phyloP scores from a whole-genome alignment of 1,140 invertebrate species.

The Meteorus sp. region DNA sequence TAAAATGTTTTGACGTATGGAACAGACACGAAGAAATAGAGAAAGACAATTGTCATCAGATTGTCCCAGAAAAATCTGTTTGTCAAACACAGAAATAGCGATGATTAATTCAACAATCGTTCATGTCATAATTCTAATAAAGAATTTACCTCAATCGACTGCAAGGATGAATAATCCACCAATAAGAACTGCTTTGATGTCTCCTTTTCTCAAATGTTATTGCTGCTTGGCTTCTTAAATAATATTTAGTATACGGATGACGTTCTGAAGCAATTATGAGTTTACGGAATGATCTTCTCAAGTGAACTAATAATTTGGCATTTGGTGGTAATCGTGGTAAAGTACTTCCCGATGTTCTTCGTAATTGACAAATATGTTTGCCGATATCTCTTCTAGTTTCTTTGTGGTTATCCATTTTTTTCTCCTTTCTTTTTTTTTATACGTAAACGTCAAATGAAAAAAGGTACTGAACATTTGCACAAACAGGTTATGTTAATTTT shows the following conservation, averaged over 20 bases:
- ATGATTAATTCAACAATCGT: not conserved
- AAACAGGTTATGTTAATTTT: no score
- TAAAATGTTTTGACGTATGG: slow-evolving; percentile 40
- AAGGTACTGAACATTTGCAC: no score
- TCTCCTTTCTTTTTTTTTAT: no score
- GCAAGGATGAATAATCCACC: slow-evolving; percentile 49
- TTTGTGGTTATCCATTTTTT: not conserved
- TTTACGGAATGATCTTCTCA: slow-evolving; percentile 42
- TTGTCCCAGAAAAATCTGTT: slow-evolving; percentile 44
- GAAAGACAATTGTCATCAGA: slow-evolving; percentile 38
- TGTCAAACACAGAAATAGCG: slow-evolving; percentile 1
- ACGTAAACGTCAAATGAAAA: no score
- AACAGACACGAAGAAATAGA: slow-evolving; percentile 40
- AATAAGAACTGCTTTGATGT: slow-evolving; percentile 37
- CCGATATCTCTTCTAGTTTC: not conserved
- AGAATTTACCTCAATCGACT: slow-evolving; percentile 37
- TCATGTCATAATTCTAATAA: not conserved
- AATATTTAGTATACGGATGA: slow-evolving; percentile 38
- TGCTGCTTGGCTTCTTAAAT: slow-evolving; percentile 40
- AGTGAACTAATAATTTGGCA: slow-evolving; percentile 28
- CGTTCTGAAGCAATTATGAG: slow-evolving; percentile 34
- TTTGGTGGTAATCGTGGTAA: slow-evolving; percentile 44
- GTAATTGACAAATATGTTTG: slow-evolving; percentile 40
- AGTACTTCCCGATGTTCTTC: slow-evolving; percentile 37
- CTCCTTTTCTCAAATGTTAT: slow-evolving; percentile 41